Base-by-base conservation (phyloP, 2,888 invertebrate species). In the Drosophila anomalata region DNA sequence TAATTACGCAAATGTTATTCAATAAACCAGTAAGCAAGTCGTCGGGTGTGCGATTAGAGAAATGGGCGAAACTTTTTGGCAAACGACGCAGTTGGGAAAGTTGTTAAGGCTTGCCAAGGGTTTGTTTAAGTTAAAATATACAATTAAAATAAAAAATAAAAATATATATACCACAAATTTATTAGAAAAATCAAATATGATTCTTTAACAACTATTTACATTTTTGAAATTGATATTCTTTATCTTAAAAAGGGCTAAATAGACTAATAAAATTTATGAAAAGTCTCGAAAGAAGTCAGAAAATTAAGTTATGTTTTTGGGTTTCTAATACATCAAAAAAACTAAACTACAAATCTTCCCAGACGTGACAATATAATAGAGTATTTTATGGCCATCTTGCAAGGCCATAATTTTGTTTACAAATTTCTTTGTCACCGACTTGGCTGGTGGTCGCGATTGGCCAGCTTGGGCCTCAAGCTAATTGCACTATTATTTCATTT, bases 1-100 rank as follows among this genome's bases (percentile, higher is more conserved):
- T 80, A 87, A 82, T 82, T 87, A 76, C 81, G 81, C 78, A 82
- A 84, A 82, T 77, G 87, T 82, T 82, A 82, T 82, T 83, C 87
- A 82, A 82, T 84, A 68, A 60, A 46, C 65, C 42, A 26, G 63
- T 11, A 33, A 57, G 17, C 55, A 44, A 69, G 69, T 57, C 44
- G 33, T 11, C 41, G 29, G 22, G 22, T 51, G 44, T 4, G 47
- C 54, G 62, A 51, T 54, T 36, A 53, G 55, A 29, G 59, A 76
- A 81, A 77, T 71, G 68, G 61, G 73, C 77, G 83, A 80, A 83
- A 83, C 66, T 81, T 68, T 74, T 58, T 50, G 42, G 41, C 61
- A 52, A 17, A 33, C 57, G 3, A 5, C 6, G 33, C 17, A 11
- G 20, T 4, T 33, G 3, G 17, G 12, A 33, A 33, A 26, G 47